Base-by-base conservation (phyloP, 1,140 invertebrate genomes). In the Trichonephila inaurata region DNA sequence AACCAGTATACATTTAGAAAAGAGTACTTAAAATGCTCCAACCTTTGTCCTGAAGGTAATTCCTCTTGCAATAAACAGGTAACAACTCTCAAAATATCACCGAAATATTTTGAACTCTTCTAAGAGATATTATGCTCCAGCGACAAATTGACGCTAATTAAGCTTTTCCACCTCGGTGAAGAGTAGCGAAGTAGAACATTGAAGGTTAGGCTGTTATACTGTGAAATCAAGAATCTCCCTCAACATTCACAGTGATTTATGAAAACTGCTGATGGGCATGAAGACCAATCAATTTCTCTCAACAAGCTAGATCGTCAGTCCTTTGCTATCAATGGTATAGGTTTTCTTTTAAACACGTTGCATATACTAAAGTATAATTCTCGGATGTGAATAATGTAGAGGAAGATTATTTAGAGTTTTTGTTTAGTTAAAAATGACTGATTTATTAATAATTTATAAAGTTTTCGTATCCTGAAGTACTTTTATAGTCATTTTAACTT, bases 171-270 rank as follows among this genome's bases (percentile, higher is more conserved):
- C 72, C 28, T 33, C 24, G 40, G 28, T 5, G 72, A 40, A 33
- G 72, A 77, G 33, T 77, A 40, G 33, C 33, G 33, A 40, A 33
- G 28, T 12, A 40, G 72, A 77, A 77, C 28, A 21, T 64, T 21
- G 62, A 64, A 64, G 62, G 21, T 7, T 64, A 77, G 28, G 58
- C 83, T 85, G 10, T 85, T 51, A 14, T 51, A 85, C n/a, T 85
- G 51, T 28, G 51, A 7, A 60, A 28, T 12, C 51, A 85, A 85
- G 83, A 77, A 60, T 51, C 83, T 60, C 58, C 58, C 83, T 28
- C 83, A 58, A 33, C n/a, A 85, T 60, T 61, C 58, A 60, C 51
- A 61, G 44, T 85, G 83, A 85, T 85, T 85, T 85, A 85, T 85
- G 51, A 51, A n/a, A 85, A 85, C 51, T 51, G 51, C 72, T 77